Percentiles rank a stretch among this genome's conserved stretches.
These are phyloP conservation scores for Pelochelys cantorii DNA, from an alignment of 2,797 vertebrate genomes.

Conservation along the genomic window DNA sequence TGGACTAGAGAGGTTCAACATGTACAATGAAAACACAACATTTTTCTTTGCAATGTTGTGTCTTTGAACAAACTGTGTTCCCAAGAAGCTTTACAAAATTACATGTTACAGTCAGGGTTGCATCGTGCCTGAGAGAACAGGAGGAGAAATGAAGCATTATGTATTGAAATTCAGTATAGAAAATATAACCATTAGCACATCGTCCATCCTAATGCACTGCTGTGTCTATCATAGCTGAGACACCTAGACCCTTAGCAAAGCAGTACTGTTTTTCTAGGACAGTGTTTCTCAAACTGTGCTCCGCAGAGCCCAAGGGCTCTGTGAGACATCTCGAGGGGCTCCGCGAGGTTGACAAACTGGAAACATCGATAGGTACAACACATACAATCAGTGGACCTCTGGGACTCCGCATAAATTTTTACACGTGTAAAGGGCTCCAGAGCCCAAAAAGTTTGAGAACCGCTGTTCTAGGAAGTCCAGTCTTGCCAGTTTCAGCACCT, in stretches of 20 bases:
- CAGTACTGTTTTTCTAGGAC: not conserved
- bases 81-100: constrained; percentile 12
- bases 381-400: too few species aligned
- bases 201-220: not conserved
- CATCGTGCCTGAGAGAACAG: not conserved
- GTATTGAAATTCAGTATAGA: not conserved
- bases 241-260: not conserved
- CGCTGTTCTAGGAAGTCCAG: not conserved
- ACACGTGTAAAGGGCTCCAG: too few species aligned
- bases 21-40: not conserved
- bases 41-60: not conserved
- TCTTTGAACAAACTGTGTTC: not conserved
- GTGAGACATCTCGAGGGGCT: too few species aligned
- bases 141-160: not conserved
- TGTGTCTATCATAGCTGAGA: not conserved
- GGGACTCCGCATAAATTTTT: too few species aligned
- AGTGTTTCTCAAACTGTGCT: too few species aligned
- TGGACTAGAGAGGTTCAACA: too few species aligned
- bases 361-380: too few species aligned
- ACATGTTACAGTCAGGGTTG: not conserved
- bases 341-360: too few species aligned
- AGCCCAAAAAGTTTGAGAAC: too few species aligned
- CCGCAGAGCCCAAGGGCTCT: too few species aligned
- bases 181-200: not conserved
- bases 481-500: not conserved